Conservation (phyloP, 2,113 vertebrate species). For the Alethe diademata region DNA sequence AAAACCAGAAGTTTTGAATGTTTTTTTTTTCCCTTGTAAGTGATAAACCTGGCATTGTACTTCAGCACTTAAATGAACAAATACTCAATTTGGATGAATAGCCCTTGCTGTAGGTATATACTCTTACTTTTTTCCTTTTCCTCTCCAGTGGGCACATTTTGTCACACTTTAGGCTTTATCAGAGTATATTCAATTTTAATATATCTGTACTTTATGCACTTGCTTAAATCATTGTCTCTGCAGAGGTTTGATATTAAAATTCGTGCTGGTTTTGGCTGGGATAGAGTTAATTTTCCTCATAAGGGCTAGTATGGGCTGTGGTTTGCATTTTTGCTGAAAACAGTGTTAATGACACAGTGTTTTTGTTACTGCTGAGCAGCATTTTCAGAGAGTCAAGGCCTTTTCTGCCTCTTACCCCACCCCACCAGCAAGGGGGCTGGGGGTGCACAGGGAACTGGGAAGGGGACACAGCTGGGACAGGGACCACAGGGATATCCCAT, state of each 20-base stretch:
- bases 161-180: conserved; percentile 27
- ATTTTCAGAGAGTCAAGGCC: not conserved
- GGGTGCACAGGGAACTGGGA: too few species aligned
- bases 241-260: not conserved
- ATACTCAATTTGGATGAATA: not conserved
- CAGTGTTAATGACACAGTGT: not conserved
- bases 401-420: not conserved
- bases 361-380: not conserved
- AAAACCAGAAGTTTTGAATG: not conserved
- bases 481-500: too few species aligned
- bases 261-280: not conserved
- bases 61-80: not conserved
- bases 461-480: not conserved
- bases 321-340: not conserved
- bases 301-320: too few species aligned
- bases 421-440: not conserved
- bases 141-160: not conserved
- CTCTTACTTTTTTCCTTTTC: not conserved
- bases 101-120: not conserved
- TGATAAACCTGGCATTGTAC: not conserved
- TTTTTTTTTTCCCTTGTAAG: not conserved
- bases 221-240: conserved; percentile 47
- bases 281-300: not conserved
- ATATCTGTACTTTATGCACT: not conserved
- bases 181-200: conserved; percentile 29